phyloP scores from a whole-genome alignment of 2,797 vertebrate species.

The Podarcis lilfordi region DNA sequence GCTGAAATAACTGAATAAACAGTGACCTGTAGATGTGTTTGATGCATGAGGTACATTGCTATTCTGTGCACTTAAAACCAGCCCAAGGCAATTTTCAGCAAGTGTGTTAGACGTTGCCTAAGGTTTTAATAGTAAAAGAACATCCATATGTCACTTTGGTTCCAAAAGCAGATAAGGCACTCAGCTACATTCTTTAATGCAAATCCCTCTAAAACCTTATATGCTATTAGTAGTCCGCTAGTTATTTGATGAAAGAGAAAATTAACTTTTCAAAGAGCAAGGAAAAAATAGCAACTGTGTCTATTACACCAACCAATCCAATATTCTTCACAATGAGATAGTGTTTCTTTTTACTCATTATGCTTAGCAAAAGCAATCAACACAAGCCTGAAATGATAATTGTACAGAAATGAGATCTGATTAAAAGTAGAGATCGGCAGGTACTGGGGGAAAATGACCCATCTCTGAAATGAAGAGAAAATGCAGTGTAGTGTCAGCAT shows the following conservation, averaged over 20 bases:
- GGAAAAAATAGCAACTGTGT: conserved; percentile 68
- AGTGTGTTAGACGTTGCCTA: conserved; percentile 62
- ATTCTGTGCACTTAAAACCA: conserved; percentile 63
- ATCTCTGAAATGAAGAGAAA: conserved; percentile 48
- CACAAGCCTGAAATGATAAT: conserved; percentile 73
- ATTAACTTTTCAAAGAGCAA: conserved; percentile 74
- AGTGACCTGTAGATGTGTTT: conserved; percentile 27
- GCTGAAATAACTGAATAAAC: conserved; percentile 34
- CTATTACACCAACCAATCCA: conserved; percentile 72
- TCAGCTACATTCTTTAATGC: conserved; percentile 71
- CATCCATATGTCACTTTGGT: conserved; percentile 66
- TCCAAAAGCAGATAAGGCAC: conserved; percentile 71
- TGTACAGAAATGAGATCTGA: conserved; percentile 72
- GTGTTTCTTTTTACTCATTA: conserved; percentile 71
- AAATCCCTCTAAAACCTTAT: conserved; percentile 73
- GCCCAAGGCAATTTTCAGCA: conserved; percentile 46
- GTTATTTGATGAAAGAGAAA: conserved; percentile 76
- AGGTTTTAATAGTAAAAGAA: conserved; percentile 63
- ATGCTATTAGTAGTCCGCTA: conserved; percentile 69
- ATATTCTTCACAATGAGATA: conserved; percentile 74
- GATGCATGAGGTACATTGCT: conserved; percentile 14
- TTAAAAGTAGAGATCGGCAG: conserved; percentile 69
- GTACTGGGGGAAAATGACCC: conserved; percentile 61
- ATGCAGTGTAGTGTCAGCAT: conserved; percentile 1
- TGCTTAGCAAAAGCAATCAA: conserved; percentile 69